These are phyloP conservation scores for Apaloderma vittatum DNA, from an alignment of 2,113 vertebrate species.

Conservation along the genomic window DNA sequence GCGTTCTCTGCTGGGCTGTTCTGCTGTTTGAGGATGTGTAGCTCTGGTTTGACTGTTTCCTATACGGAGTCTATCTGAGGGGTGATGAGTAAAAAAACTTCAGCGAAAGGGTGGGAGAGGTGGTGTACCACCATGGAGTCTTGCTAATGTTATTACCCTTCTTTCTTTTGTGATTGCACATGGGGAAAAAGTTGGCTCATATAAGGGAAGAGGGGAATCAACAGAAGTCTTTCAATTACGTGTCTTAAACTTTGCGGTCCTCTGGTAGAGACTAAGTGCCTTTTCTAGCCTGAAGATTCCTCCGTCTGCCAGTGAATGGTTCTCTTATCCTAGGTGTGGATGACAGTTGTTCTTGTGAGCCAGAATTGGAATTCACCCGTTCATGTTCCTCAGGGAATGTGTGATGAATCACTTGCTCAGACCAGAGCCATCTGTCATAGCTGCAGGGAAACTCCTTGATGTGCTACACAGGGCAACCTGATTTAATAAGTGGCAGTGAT, in stretches of 20 bases:
- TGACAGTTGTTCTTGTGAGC: neutral
- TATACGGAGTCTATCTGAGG: neutral
- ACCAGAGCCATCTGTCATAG: conserved; percentile 26
- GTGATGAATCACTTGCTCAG: conserved; percentile 24
- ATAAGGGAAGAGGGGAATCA: neutral
- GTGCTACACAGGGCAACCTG: neutral
- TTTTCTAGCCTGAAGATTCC: neutral
- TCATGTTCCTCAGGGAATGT: neutral
- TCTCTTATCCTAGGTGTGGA: neutral
- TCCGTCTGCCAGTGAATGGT: neutral
- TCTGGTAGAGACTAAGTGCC: neutral
- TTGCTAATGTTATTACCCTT: neutral
- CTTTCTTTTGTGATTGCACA: neutral
- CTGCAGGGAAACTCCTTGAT: neutral
- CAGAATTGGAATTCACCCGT: neutral
- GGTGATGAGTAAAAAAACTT: neutral
- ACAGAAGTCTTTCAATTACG: neutral
- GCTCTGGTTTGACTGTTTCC: neutral
- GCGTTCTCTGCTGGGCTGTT: neutral
- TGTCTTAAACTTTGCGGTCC: neutral
- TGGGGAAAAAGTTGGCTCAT: neutral
- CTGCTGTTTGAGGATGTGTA: neutral
- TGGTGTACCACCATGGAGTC: neutral
- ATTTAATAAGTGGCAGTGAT: neutral
- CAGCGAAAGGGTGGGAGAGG: neutral